A percentile compares a stretch with the other conserved stretches of the same genome.
Evolutionary conservation across 2,113 vertebrate genomes (phyloP).

Genomic region (Cynocephalus volans): DNA sequence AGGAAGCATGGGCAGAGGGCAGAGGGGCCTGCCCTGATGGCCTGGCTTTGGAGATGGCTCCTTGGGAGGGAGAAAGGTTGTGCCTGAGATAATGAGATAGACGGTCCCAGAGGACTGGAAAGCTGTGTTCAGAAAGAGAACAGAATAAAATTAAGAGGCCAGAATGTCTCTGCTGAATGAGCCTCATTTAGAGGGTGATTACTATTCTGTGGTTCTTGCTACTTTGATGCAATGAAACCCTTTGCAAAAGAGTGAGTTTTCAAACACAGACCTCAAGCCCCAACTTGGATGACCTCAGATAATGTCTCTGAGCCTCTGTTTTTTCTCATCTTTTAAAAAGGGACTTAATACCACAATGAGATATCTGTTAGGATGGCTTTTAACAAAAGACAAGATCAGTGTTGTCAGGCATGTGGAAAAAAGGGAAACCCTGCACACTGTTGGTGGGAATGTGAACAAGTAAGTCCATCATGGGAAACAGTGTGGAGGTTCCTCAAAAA

Average conservation of each 20-base stretch:
- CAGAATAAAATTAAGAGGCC: background rate
- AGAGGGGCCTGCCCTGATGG: background rate
- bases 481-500: background rate
- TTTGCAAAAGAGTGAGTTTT: background rate
- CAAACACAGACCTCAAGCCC: background rate
- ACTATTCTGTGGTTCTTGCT: background rate
- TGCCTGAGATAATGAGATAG: background rate
- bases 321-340: conserved; percentile 17
- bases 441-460: background rate
- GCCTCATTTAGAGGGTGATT: background rate
- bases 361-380: background rate
- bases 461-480: background rate
- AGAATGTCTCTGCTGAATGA: background rate
- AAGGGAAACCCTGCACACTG: background rate
- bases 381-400: conserved; percentile 18
- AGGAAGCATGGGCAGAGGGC: background rate
- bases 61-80: background rate
- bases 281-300: background rate
- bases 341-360: background rate
- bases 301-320: background rate
- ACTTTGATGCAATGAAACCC: background rate
- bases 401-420: background rate
- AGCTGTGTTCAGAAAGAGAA: background rate
- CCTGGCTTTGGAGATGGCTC: background rate
- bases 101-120: background rate